These are phyloP conservation scores for Diogma glabrata DNA, from an alignment of 2,888 invertebrate genomes.

Conservation along the genomic window DNA sequence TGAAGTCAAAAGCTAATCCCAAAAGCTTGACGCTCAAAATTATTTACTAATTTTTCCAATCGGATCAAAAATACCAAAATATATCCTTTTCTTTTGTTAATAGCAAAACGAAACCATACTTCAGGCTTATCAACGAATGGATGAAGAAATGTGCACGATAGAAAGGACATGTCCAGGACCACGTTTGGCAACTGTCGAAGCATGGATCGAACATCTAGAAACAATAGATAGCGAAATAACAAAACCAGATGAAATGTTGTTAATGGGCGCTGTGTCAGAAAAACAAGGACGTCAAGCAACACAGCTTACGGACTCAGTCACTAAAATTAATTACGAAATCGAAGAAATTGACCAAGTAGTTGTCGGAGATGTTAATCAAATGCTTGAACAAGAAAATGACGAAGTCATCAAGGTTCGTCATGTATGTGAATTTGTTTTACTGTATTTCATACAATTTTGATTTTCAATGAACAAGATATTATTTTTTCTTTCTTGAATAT, in stretches of 20 bases:
- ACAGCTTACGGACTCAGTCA: slow-evolving; percentile 7
- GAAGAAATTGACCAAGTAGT: slow-evolving; percentile 6
- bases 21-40: no score
- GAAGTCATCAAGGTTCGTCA: slow-evolving; percentile 16
- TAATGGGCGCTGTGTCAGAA: background rate
- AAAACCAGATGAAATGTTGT: background rate
- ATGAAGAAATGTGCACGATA: slow-evolving; percentile 30
- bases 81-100: no score
- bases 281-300: background rate
- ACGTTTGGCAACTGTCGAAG: slow-evolving; percentile 32
- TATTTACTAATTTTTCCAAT: no score
- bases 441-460: slow-evolving; percentile 1
- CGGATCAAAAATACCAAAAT: no score
- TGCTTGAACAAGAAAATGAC: slow-evolving; percentile 11
- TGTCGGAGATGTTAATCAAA: background rate
- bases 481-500: background rate
- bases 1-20: no score
- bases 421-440: slow-evolving; percentile 13
- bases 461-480: slow-evolving; percentile 16
- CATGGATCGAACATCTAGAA: slow-evolving; percentile 34
- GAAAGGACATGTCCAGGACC: slow-evolving; percentile 33
- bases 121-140: slow-evolving; percentile 30
- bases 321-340: background rate
- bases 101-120: slow-evolving; percentile 22
- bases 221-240: background rate